phyloP scores from a whole-genome alignment of 2,113 vertebrate genomes.

The Lanius collurio region DNA sequence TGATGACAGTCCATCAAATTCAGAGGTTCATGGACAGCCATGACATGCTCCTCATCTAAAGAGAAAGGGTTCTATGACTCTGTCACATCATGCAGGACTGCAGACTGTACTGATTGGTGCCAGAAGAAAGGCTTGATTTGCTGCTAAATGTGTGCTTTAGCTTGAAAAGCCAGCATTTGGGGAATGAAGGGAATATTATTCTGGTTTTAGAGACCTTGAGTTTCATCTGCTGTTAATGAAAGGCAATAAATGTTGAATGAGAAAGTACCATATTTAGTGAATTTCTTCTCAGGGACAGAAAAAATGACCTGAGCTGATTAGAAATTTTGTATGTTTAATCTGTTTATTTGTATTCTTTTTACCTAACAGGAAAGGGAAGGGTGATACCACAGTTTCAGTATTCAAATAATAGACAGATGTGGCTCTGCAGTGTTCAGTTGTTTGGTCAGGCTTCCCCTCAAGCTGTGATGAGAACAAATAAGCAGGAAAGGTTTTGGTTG shows the following conservation, averaged over 20 bases:
- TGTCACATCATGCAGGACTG: neutral
- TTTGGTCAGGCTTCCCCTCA: neutral
- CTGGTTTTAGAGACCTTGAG: neutral
- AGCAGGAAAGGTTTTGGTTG: neutral
- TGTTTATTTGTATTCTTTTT: neutral
- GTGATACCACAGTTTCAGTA: neutral
- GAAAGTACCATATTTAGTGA: neutral
- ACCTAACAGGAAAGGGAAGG: fast-evolving
- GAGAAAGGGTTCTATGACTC: neutral
- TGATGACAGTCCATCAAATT: neutral
- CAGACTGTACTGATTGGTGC: neutral
- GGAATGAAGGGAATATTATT: neutral
- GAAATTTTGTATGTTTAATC: neutral
- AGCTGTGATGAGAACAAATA: neutral
- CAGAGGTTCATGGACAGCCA: neutral
- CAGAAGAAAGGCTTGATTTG: neutral
- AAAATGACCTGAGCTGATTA: neutral
- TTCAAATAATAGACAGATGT: neutral
- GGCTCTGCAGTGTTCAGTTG: neutral
- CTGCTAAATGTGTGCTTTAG: neutral
- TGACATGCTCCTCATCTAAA: neutral
- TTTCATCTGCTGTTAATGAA: neutral
- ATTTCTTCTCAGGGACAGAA: neutral
- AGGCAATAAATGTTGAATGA: neutral
- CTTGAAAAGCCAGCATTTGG: neutral